A percentile compares a stretch with the other conserved stretches of the same genome.
phyloP scores from a whole-genome alignment of 2,888 invertebrate genomes.

The Brenthis daphne region DNA sequence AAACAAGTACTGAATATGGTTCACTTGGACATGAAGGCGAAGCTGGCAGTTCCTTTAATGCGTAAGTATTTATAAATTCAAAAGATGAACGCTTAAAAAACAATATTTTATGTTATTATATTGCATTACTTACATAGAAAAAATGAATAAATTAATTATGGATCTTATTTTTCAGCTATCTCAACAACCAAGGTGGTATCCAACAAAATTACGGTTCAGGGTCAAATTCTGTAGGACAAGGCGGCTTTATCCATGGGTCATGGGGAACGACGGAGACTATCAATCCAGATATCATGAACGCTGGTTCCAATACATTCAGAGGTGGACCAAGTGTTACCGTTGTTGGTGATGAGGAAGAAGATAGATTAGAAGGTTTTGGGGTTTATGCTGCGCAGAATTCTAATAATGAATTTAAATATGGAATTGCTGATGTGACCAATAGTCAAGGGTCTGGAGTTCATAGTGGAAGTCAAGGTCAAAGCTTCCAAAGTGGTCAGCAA shows the following conservation, averaged over 20 bases:
- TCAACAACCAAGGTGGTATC: slow-evolving; percentile 43
- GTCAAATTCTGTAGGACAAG: slow-evolving; percentile 50
- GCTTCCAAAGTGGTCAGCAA: slow-evolving; percentile 35
- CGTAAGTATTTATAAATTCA: slow-evolving; percentile 52
- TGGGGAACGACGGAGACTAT: slow-evolving; percentile 78
- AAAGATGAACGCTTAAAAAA: too few species aligned
- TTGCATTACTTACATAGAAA: not conserved
- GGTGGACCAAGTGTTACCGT: slow-evolving; percentile 61
- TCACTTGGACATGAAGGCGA: slow-evolving; percentile 72
- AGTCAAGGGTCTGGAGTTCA: slow-evolving; percentile 35
- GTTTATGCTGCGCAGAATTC: slow-evolving; percentile 65
- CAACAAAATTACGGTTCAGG: slow-evolving; percentile 37
- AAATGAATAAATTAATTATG: not conserved
- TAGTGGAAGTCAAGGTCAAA: slow-evolving; percentile 38
- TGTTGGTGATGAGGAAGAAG: slow-evolving; percentile 70
- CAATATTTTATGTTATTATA: not conserved
- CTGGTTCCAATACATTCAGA: slow-evolving; percentile 63
- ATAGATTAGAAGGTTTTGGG: slow-evolving; percentile 66
- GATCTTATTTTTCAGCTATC: slow-evolving; percentile 50
- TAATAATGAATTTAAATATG: slow-evolving; percentile 70
- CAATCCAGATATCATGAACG: slow-evolving; percentile 70
- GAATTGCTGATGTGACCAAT: slow-evolving; percentile 66
- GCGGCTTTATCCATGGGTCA: slow-evolving; percentile 65
- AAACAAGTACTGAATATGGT: slow-evolving; percentile 78
- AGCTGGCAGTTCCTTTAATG: slow-evolving; percentile 70